Base-by-base conservation (phyloP, 2,888 invertebrate genomes). In the Hypomecis punctinalis region DNA sequence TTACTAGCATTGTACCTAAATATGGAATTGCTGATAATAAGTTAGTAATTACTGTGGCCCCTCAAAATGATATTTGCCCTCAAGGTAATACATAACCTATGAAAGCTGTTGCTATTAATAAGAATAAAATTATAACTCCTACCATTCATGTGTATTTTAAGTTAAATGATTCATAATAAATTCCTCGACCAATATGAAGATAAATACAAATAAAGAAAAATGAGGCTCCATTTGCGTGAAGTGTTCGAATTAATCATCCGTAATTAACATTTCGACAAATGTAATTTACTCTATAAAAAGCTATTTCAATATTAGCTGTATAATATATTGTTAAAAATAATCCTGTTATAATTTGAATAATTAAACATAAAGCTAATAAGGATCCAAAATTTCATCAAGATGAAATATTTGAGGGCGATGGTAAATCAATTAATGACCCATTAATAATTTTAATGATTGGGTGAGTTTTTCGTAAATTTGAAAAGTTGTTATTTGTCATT, bases 11-110 rank as follows among this genome's bases (percentile, higher is more conserved):
- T 63, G 80, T 85, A 10, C 96, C 96, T 88, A 96, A 76, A 72
- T 95, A 96, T 0, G 96, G 96, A 8, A 96, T 94, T 3, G 96
- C 95, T 0, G 96, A 96, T 68, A 96, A 67, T 75, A 97, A 76
- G 80, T 96, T 96, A 40, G 96, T 96, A 94, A 96, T 96, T n/a
- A 96, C 96, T 45, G 96, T 96, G 0, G 96, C 96, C 1, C 96
- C 96, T 94, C 96, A 96, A 83, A 96, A 96, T 0, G 96, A 96
- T 94, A 97, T 97, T 95, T 97, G 96, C 6, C 96, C 96, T 88
- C 96, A 96, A 0, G 96, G 96, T 77, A 96, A 70, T 0, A 96
- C 96, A 91, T 97, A 97, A 0, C 96, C 96, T 93, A 96, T 89
- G 84, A 97, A 97, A 33, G 96, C 96, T 53, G 96, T 95, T 79